Evolutionary conservation across 2,888 invertebrate genomes (phyloP).

Genomic region (Erebia aethiops): DNA sequence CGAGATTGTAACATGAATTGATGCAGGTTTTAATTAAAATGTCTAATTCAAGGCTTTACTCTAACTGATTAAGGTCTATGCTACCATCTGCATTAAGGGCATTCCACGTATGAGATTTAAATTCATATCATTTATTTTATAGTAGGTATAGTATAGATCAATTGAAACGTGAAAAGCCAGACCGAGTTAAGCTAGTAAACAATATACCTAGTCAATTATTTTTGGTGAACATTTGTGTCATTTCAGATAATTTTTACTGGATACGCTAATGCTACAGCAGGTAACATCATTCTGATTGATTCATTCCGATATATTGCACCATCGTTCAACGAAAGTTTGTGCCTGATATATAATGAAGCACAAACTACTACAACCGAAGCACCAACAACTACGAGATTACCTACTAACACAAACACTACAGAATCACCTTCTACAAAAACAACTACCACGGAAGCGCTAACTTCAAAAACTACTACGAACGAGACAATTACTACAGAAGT

Average conservation of each 20-base stretch:
- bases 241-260: conserved; percentile 29
- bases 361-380: conserved; percentile 1
- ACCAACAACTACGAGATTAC: conserved; percentile 3
- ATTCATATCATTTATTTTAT: too few relatives aligned
- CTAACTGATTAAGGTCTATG: too few relatives aligned
- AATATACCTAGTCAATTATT: neutral
- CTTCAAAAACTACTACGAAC: too few relatives aligned
- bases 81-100: too few relatives aligned
- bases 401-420: neutral
- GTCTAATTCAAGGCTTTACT: neutral
- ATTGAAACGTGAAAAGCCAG: too few relatives aligned
- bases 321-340: conserved; percentile 14
- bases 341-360: conserved; percentile 24
- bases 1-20: too few relatives aligned
- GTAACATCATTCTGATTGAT: neutral
- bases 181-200: too few relatives aligned
- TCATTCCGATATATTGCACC: conserved; percentile 23
- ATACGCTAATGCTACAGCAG: neutral
- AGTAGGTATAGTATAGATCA: neutral
- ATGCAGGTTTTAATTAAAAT: too few relatives aligned
- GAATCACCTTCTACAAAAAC: conserved; percentile 7
- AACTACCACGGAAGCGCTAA: too few relatives aligned
- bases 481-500: too few relatives aligned
- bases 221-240: neutral
- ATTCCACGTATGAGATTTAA: too few relatives aligned